These are phyloP conservation scores for Gavialis gangeticus DNA, from an alignment of 2,113 vertebrate species.

Conservation along the genomic window DNA sequence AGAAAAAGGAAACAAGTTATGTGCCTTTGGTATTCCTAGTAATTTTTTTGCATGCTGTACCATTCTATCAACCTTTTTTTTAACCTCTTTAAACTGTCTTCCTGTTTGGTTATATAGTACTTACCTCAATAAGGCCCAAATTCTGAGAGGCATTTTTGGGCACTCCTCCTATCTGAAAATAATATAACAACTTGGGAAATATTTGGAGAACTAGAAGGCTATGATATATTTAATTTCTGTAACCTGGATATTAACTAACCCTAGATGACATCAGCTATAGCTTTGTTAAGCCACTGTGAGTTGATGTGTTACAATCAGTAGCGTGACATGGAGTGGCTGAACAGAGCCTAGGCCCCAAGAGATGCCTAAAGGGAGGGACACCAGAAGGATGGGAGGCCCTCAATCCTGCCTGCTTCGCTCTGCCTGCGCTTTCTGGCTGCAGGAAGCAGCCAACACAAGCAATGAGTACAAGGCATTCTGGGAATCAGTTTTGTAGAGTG, in stretches of 20 bases:
- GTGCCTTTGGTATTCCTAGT: neutral
- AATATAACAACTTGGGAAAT: neutral
- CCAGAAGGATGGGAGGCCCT: no score
- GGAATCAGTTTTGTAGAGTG: no score
- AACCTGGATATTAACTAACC: neutral
- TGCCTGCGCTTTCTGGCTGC: no score
- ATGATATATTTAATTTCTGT: neutral
- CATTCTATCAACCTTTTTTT: neutral
- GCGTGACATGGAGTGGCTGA: no score
- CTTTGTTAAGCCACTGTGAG: neutral
- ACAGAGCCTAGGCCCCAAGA: no score
- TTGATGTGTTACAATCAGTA: neutral
- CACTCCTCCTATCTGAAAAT: neutral
- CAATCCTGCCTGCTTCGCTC: no score
- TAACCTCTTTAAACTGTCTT: neutral
- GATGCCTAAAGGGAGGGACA: no score
- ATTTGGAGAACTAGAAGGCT: neutral
- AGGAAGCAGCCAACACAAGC: no score
- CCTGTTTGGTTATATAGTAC: neutral
- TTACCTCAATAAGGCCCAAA: neutral
- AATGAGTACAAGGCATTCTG: no score
- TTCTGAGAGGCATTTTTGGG: accelerated
- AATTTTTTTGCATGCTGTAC: neutral
- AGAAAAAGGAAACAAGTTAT: neutral
- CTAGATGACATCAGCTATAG: neutral